A percentile compares a stretch with the other conserved stretches of the same genome.
These are phyloP conservation scores for Grus americana DNA, from an alignment of 2,113 vertebrate genomes.

Conservation along the genomic window DNA sequence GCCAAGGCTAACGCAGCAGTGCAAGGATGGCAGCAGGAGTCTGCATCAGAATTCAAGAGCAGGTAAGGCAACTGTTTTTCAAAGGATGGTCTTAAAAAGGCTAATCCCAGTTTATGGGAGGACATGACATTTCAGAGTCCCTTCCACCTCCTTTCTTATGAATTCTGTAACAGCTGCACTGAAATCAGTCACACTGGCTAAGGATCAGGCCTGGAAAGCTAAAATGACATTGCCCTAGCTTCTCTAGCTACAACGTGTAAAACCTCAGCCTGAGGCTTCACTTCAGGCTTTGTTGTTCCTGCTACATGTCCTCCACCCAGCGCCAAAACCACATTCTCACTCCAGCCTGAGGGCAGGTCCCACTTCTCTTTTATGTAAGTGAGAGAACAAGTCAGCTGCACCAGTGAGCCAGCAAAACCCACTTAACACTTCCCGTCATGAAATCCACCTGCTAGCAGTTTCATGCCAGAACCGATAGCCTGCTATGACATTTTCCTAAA, in stretches of 20 bases:
- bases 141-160: background rate
- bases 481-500: slow-evolving; percentile 1
- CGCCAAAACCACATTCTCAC: background rate
- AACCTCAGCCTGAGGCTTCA: background rate
- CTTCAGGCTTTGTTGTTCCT: background rate
- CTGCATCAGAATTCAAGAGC: background rate
- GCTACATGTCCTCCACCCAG: background rate
- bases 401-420: slow-evolving; percentile 2
- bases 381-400: background rate
- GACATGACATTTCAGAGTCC: background rate
- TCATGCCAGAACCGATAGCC: slow-evolving; percentile 22
- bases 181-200: background rate
- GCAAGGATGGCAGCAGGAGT: background rate
- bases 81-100: background rate
- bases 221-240: background rate
- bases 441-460: slow-evolving; percentile 26
- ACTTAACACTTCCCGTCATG: background rate
- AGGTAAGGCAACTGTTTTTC: background rate
- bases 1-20: background rate
- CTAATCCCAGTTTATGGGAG: background rate
- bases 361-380: background rate
- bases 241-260: background rate
- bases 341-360: background rate
- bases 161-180: background rate
- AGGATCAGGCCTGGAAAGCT: background rate